Conservation (phyloP, 2,797 vertebrate species). For the Galagoides demidoff region DNA sequence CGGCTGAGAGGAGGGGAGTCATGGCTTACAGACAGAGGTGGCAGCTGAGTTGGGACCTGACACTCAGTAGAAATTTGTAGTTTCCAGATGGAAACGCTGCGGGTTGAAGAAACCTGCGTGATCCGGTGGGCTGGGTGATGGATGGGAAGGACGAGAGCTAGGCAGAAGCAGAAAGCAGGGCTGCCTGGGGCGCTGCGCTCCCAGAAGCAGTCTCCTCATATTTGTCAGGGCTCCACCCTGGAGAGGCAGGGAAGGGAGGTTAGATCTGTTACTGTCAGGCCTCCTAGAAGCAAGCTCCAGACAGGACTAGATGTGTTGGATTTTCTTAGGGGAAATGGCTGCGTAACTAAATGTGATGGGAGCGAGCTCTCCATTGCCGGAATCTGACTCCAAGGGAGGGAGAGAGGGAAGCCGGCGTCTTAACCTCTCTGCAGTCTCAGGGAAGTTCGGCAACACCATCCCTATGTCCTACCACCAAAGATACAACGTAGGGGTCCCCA, state of each 20-base stretch:
- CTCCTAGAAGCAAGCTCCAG: not conserved
- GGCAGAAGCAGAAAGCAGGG: not conserved
- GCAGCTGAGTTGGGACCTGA: not conserved
- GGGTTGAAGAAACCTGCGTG: not conserved
- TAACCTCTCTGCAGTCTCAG: not conserved
- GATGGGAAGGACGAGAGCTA: not conserved
- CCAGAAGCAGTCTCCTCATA: not conserved
- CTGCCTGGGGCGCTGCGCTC: not conserved
- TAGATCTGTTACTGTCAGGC: fast-evolving
- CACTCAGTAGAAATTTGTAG: not conserved
- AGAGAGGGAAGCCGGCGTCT: too few relatives aligned
- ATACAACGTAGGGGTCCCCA: fast-evolving
- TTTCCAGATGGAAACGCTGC: not conserved
- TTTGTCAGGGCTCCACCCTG: not conserved
- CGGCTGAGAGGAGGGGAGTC: not conserved
- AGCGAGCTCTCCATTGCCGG: too few relatives aligned
- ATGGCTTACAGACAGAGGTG: not conserved
- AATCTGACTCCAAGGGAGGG: not conserved
- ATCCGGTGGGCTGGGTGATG: fast-evolving
- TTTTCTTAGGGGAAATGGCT: not conserved
- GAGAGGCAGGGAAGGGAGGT: not conserved
- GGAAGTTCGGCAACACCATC: not conserved
- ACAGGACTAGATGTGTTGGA: fast-evolving
- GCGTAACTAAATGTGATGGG: too few relatives aligned
- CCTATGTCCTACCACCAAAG: fast-evolving